Percentiles rank a stretch among this genome's conserved stretches.
Evolutionary conservation across 2,797 vertebrate species (phyloP).

Genomic region (Phoeniculus purpureus): DNA sequence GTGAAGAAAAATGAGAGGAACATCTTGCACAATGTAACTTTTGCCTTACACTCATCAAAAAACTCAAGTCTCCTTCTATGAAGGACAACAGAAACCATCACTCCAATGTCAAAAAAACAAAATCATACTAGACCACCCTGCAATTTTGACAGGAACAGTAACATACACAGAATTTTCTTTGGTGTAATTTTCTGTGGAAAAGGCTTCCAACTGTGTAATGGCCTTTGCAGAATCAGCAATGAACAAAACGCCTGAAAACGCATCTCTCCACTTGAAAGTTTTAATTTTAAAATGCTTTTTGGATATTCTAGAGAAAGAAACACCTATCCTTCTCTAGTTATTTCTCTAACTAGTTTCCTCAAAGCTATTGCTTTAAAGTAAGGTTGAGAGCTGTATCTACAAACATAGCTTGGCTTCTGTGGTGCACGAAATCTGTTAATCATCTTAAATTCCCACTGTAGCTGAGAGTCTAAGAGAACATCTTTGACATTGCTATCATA

Average conservation of each 20-base stretch:
- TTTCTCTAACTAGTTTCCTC: background rate
- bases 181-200: constrained; percentile 48
- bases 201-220: background rate
- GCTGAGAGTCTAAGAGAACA: background rate
- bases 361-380: background rate
- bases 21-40: background rate
- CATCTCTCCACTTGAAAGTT: background rate
- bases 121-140: no score
- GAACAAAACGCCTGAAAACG: background rate
- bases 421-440: background rate
- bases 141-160: background rate
- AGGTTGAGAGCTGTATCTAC: background rate
- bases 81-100: background rate
- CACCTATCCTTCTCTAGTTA: background rate
- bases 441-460: background rate
- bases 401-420: background rate
- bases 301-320: constrained; percentile 2
- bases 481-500: background rate
- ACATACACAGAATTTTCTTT: constrained; percentile 30
- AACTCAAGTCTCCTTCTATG: background rate
- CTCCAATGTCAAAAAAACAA: background rate
- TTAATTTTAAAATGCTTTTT: background rate
- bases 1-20: background rate
- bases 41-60: background rate
- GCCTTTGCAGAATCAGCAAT: background rate